Evolutionary conservation across 2,888 invertebrate genomes (phyloP).

Genomic region (Trichopoda pennipes): DNA sequence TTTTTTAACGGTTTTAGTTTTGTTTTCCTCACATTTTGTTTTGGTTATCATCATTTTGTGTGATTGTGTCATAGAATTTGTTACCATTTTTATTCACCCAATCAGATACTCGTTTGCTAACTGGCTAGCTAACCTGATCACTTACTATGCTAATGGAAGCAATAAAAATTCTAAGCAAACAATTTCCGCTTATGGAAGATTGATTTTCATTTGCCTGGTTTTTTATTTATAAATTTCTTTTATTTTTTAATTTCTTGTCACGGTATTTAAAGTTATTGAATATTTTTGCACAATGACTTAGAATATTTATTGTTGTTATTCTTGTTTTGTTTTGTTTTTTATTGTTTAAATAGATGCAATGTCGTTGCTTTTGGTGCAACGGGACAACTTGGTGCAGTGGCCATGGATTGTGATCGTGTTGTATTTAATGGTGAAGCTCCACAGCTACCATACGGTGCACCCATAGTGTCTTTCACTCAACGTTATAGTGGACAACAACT

Average conservation of each 20-base stretch:
- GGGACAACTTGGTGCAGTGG: conserved; percentile 83
- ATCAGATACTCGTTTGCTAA: not conserved
- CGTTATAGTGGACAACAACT: conserved; percentile 90
- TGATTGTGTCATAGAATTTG: conserved; percentile 53
- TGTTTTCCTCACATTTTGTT: not conserved
- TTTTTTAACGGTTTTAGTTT: conserved; percentile 47
- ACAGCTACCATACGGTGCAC: conserved; percentile 88
- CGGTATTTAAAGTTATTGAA: conserved; percentile 19
- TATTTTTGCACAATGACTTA: conserved; percentile 49
- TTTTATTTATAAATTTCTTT: conserved; percentile 17
- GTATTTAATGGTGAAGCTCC: conserved; percentile 91
- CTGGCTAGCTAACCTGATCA: conserved; percentile 20
- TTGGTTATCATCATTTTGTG: conserved; percentile 27
- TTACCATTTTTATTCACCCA: conserved; percentile 29
- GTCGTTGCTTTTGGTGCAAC: conserved; percentile 82
- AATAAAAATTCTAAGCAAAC: conserved; percentile 65
- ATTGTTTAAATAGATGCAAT: conserved; percentile 81
- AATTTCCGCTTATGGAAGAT: conserved; percentile 66
- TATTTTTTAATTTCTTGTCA: not conserved
- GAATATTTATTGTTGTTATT: conserved; percentile 74
- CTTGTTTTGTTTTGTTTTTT: not conserved
- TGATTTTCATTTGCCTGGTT: conserved; percentile 60
- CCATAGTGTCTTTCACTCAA: conserved; percentile 90
- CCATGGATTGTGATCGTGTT: conserved; percentile 91
- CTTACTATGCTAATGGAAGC: conserved; percentile 65